phyloP scores from a whole-genome alignment of 1,140 invertebrate genomes.

The Cyclargus thomasi region DNA sequence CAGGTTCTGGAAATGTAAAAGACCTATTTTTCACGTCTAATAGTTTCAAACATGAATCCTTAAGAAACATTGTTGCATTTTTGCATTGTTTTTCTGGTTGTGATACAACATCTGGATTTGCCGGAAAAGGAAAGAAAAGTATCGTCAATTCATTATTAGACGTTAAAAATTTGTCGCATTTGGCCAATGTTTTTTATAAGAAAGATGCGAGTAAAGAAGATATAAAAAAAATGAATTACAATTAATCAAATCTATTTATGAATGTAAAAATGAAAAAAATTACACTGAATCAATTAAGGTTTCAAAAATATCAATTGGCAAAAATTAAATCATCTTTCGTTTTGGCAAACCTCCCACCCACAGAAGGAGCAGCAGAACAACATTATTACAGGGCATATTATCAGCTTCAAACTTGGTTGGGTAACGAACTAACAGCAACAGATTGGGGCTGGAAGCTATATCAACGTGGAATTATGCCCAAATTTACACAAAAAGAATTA shows the following conservation, averaged over 20 bases:
- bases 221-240: conserved; percentile 19
- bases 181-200: too few species aligned
- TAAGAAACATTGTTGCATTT: conserved; percentile 22
- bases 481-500: too few species aligned
- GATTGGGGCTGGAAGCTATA: too few species aligned
- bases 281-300: not conserved
- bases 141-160: conserved; percentile 18
- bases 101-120: conserved; percentile 23
- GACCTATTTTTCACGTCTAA: conserved; percentile 18
- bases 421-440: too few species aligned
- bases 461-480: too few species aligned
- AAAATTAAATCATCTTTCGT: conserved; percentile 16
- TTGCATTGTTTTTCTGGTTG: conserved; percentile 24
- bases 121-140: conserved; percentile 24
- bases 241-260: conserved; percentile 20
- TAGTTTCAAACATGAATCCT: conserved; percentile 17
- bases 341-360: conserved; percentile 18
- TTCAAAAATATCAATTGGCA: conserved; percentile 14
- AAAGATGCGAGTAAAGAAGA: too few species aligned
- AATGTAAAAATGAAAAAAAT: not conserved
- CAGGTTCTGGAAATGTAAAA: conserved; percentile 24
- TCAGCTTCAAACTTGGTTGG: too few species aligned
- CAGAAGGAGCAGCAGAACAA: conserved; percentile 18
- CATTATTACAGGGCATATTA: conserved; percentile 21
- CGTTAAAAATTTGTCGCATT: too few species aligned